phyloP scores from a whole-genome alignment of 2,797 vertebrate genomes.

The Hapalemur alaotrensis region DNA sequence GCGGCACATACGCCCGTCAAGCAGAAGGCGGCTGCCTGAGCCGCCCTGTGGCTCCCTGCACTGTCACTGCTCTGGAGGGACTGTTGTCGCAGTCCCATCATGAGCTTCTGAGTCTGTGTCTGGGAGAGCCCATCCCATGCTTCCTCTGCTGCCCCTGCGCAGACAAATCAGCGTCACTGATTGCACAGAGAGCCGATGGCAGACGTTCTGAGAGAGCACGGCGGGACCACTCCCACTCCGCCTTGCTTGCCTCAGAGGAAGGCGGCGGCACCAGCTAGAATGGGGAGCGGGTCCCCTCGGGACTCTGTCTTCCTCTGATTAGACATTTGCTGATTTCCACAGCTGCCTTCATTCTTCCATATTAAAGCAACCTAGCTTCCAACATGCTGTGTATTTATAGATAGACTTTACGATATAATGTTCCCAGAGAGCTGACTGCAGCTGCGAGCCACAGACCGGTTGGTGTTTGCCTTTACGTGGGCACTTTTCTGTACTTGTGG shows the following conservation, averaged over 20 bases:
- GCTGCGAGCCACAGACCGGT: neutral
- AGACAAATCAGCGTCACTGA: neutral
- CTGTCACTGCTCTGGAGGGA: neutral
- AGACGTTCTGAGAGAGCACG: neutral
- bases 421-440: neutral
- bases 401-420: neutral
- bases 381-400: neutral
- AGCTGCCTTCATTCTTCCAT: neutral
- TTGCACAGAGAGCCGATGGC: neutral
- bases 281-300: neutral
- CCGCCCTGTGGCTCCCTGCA: neutral
- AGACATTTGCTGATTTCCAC: neutral
- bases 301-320: neutral
- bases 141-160: neutral
- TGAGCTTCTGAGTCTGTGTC: neutral
- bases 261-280: neutral
- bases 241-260: neutral
- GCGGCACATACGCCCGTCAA: neutral
- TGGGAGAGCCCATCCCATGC: neutral
- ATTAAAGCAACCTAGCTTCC: constrained; percentile 1
- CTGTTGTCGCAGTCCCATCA: no score
- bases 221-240: neutral
- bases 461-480: neutral
- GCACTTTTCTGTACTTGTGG: neutral
- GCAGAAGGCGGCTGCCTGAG: neutral